Evolutionary conservation across 2,113 vertebrate genomes (phyloP).

Genomic region (Gymnarchus niloticus): DNA sequence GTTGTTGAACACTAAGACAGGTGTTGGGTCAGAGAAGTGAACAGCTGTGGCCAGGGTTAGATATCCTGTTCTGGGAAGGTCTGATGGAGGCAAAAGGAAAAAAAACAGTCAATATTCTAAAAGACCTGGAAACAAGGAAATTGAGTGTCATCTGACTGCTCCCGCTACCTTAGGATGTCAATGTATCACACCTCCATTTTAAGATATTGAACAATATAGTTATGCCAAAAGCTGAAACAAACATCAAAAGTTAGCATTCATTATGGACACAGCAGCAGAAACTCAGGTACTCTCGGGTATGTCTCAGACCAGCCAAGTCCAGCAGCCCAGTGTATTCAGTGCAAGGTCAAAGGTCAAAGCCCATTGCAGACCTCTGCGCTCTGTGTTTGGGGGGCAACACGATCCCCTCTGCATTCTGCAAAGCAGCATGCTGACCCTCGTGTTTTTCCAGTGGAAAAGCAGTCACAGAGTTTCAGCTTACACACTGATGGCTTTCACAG

Average conservation of each 20-base stretch:
- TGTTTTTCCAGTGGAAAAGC: too few species aligned
- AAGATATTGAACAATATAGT: neutral
- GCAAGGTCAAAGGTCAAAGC: neutral
- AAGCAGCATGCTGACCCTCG: too few species aligned
- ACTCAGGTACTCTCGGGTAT: neutral
- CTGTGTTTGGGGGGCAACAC: too few species aligned
- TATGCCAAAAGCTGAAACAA: neutral
- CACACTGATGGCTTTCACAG: constrained; percentile 52
- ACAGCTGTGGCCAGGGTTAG: neutral
- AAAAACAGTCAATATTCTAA: neutral
- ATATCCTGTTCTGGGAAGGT: neutral
- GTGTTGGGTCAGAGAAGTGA: too few species aligned
- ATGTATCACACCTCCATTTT: neutral
- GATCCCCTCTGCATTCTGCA: too few species aligned
- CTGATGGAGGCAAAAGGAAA: neutral
- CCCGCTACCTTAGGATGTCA: neutral
- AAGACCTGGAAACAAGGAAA: neutral
- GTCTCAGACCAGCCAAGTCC: too few species aligned
- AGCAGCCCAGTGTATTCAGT: too few species aligned
- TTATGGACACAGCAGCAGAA: neutral
- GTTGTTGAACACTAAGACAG: too few species aligned
- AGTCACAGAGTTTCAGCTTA: constrained; percentile 52
- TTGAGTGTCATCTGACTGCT: neutral
- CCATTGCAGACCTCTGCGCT: neutral
- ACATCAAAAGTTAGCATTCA: neutral